Percentiles rank a stretch among this genome's conserved stretches.
Conservation (phyloP, 2,113 vertebrate species). For the Pseudopipra pipra region DNA sequence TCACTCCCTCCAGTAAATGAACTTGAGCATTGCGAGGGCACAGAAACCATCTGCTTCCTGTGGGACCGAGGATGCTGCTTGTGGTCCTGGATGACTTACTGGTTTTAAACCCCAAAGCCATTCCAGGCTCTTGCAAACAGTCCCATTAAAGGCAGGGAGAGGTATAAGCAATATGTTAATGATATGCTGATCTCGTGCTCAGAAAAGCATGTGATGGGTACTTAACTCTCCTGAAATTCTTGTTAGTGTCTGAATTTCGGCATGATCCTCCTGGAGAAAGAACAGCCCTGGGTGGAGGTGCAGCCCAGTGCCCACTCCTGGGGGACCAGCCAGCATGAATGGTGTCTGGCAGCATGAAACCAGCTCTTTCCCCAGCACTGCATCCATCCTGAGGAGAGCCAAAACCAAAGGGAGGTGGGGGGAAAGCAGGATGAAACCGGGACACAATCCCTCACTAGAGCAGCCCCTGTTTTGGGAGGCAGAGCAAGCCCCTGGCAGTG, state of each 20-base stretch:
- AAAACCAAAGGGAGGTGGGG: background rate
- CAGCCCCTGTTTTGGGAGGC: background rate
- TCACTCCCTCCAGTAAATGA: background rate
- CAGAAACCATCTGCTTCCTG: background rate
- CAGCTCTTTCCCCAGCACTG: fast-evolving
- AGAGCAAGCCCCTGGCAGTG: background rate
- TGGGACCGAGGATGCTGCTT: fast-evolving
- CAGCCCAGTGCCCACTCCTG: background rate
- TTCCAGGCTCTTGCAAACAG: background rate
- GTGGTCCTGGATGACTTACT: background rate
- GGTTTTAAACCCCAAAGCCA: background rate
- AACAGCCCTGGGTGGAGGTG: background rate
- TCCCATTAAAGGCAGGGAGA: background rate
- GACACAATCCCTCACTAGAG: background rate
- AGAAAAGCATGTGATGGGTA: background rate
- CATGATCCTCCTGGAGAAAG: background rate
- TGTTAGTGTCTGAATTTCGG: background rate
- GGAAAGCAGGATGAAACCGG: background rate
- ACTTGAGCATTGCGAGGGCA: fast-evolving
- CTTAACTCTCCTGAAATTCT: background rate
- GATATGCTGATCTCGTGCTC: background rate
- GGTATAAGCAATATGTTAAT: background rate
- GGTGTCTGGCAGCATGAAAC: background rate
- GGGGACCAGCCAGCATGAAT: background rate
- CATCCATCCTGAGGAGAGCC: background rate